Base-by-base conservation (phyloP, 1,140 invertebrate species). In the Euura lappo region DNA sequence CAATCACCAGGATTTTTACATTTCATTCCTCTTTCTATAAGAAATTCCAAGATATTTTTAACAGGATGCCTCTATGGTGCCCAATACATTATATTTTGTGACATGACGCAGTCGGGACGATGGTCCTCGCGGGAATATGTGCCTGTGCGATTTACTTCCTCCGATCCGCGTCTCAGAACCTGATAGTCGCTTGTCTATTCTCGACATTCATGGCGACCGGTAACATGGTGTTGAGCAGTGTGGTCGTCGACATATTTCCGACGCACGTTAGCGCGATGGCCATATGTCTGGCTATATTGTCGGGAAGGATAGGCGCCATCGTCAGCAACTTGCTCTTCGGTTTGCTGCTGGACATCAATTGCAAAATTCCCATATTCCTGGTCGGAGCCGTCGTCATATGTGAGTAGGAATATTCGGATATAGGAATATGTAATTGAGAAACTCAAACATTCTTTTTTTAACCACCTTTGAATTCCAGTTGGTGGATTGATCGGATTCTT, bases 231-330 rank as follows among this genome's bases (percentile, higher is more conserved):
- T 80, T 91, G 6, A 86, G 88, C 45, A 87, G 90, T 75, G 81
- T 91, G 13, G 85, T 88, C 7, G 89, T 90, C 44, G 89, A 90
- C 75, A 84, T 90, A 46, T 91, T 90, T 79, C 90, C 90, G 3
- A 89, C 89, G 3, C 82, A 83, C 44, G 83, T 90, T 74, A 85
- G 85, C 70, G 89, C 87, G 4, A 84, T 90, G 51, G 88, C 89
- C 2, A 84, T 90, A 13, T 90, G 88, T 72, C 79, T 90, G 65
- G 85, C 86, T 43, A 87, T 89, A 28, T 87, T 84, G 69, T 81
- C 86, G n/a, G 90, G 90, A 8, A 85, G 90, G 78, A 69, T 89
- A 28, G 90, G 90, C 11, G 89, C 89, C 0, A 88, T 90, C 69
- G 78, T 83, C 3, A 90, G 90, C 74, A 91, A 90, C 79, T 70